Conservation (phyloP, 2,113 vertebrate species). For the Rutilus rutilus region DNA sequence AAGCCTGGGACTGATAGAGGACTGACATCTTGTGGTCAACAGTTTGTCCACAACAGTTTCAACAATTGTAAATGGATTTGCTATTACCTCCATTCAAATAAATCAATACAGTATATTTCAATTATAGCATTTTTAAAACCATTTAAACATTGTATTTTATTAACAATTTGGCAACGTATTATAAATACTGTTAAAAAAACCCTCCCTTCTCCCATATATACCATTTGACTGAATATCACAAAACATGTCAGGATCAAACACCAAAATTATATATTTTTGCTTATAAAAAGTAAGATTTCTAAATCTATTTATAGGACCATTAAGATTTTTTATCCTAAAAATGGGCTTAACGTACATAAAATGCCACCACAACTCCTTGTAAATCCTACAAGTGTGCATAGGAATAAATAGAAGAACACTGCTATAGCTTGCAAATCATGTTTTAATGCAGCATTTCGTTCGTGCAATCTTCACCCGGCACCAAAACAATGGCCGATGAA, state of each 20-base stretch:
- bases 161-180: neutral
- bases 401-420: too few relatives aligned
- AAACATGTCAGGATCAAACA: neutral
- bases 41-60: neutral
- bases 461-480: too few relatives aligned
- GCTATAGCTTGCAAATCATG: too few relatives aligned
- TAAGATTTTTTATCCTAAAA: neutral
- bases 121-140: neutral
- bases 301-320: neutral
- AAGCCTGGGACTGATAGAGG: neutral
- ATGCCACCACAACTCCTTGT: too few relatives aligned
- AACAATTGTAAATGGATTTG: neutral
- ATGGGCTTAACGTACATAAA: neutral
- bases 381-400: too few relatives aligned
- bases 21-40: conserved; percentile 41
- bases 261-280: neutral
- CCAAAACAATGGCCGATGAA: too few relatives aligned
- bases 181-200: conserved; percentile 37
- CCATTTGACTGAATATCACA: neutral
- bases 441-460: too few relatives aligned
- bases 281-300: neutral
- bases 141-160: neutral
- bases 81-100: neutral
- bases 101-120: neutral
- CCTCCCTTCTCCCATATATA: neutral